A percentile compares a stretch with the other conserved stretches of the same genome.
phyloP scores from a whole-genome alignment of 2,888 invertebrate species.

The Lordiphosa fenestrarum region DNA sequence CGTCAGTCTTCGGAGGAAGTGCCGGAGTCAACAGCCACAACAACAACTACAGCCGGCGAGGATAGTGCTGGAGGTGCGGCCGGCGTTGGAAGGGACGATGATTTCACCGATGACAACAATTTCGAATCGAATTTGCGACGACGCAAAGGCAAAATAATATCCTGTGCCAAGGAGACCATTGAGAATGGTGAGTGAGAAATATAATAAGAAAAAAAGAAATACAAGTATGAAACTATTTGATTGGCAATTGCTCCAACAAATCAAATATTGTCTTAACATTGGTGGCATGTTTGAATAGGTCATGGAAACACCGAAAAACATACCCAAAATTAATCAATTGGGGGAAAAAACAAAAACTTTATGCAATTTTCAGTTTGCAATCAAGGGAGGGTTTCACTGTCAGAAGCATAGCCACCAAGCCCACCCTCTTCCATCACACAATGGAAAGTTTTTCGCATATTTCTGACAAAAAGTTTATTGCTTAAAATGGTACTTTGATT shows the following conservation, averaged over 20 bases:
- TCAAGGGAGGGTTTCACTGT: too few species aligned
- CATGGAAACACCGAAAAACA: too few species aligned
- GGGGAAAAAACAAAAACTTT: too few species aligned
- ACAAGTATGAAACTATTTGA: not conserved
- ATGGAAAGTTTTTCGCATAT: too few species aligned
- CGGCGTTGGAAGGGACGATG: slow-evolving; percentile 63
- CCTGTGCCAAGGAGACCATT: slow-evolving; percentile 81
- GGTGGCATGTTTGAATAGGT: too few species aligned
- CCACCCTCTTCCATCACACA: too few species aligned
- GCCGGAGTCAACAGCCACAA: slow-evolving; percentile 67
- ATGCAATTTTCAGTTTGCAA: too few species aligned
- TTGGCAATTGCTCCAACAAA: not conserved
- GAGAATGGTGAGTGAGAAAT: slow-evolving; percentile 78
- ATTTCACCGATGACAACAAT: slow-evolving; percentile 78
- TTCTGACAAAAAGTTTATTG: too few species aligned
- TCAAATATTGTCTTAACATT: slow-evolving; percentile 4
- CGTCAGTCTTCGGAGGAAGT: slow-evolving; percentile 79
- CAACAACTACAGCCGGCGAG: slow-evolving; percentile 60
- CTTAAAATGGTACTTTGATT: too few species aligned
- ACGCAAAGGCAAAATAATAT: slow-evolving; percentile 80
- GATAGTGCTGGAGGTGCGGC: slow-evolving; percentile 63
- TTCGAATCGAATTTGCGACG: slow-evolving; percentile 80
- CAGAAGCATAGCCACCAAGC: too few species aligned
- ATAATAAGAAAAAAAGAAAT: not conserved
- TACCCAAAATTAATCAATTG: too few species aligned